Percentiles rank a stretch among this genome's conserved stretches.
These are phyloP conservation scores for Lasioglossum villosulum DNA, from an alignment of 2,888 invertebrate species.

Conservation along the genomic window DNA sequence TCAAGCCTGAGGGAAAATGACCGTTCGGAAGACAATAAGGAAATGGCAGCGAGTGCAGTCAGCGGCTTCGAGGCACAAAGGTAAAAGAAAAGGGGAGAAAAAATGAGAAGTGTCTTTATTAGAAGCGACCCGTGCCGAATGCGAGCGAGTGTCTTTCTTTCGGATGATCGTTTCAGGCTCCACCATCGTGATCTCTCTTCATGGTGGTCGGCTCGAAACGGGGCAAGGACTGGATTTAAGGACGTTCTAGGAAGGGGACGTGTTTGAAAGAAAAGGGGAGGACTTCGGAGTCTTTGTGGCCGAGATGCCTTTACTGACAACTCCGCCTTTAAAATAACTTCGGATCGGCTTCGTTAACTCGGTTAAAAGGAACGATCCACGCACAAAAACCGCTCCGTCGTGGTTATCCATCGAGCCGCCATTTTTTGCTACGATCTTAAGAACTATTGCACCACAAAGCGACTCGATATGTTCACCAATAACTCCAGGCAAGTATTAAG, in stretches of 20 bases:
- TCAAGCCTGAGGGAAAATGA: conserved; percentile 19
- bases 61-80: conserved; percentile 29
- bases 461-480: neutral
- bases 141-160: conserved; percentile 71
- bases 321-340: conserved; percentile 73
- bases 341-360: conserved; percentile 42
- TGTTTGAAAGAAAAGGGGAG: conserved; percentile 77
- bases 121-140: conserved; percentile 78
- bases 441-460: neutral
- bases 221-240: conserved; percentile 67
- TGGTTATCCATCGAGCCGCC: conserved; percentile 7
- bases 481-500: neutral
- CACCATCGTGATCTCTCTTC: conserved; percentile 73
- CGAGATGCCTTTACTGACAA: conserved; percentile 65
- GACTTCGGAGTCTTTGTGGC: conserved; percentile 75
- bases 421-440: neutral
- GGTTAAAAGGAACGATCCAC: conserved; percentile 3
- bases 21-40: conserved; percentile 26
- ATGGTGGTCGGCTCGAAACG: conserved; percentile 71
- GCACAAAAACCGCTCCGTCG: conserved; percentile 15
- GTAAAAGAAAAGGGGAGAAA: conserved; percentile 9
- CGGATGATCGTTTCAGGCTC: conserved; percentile 69
- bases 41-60: conserved; percentile 16
- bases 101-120: conserved; percentile 83
- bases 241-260: conserved; percentile 67